Conservation (phyloP, 2,888 invertebrate genomes). For the Colostygia pectinataria region DNA sequence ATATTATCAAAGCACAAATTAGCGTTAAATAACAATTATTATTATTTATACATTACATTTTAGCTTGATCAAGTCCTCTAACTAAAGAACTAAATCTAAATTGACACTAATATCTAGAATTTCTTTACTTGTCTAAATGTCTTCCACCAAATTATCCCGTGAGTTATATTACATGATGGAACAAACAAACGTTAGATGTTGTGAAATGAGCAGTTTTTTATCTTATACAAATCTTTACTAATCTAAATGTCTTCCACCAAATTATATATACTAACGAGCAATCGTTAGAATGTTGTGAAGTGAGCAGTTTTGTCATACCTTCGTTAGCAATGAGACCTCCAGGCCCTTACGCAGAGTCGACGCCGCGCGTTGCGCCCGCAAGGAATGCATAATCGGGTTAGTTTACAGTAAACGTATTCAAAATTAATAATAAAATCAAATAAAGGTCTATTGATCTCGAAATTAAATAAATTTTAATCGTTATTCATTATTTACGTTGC, state of each 20-base stretch:
- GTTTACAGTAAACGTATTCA: constrained; percentile 43
- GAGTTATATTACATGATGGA: too few species aligned
- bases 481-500: too few species aligned
- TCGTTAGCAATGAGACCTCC: constrained; percentile 80
- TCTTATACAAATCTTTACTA: too few species aligned
- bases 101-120: too few species aligned
- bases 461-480: too few species aligned
- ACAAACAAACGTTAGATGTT: constrained; percentile 4
- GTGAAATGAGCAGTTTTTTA: constrained; percentile 4
- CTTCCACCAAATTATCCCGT: neutral
- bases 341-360: constrained; percentile 60
- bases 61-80: too few species aligned
- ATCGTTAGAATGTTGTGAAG: constrained; percentile 7
- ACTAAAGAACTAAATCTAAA: too few species aligned
- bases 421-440: constrained; percentile 4
- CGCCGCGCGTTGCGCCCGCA: constrained; percentile 58
- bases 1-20: too few species aligned
- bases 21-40: too few species aligned
- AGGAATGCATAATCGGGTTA: constrained; percentile 68
- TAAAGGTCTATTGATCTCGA: too few species aligned
- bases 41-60: too few species aligned
- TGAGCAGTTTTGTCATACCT: constrained; percentile 56
- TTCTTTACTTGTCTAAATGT: too few species aligned
- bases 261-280: neutral
- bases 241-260: neutral